Evolutionary conservation across 2,888 invertebrate species (phyloP), one percentile per base, ranked within the genome.

Genomic region (Dastarcus helophoroides): DNA sequence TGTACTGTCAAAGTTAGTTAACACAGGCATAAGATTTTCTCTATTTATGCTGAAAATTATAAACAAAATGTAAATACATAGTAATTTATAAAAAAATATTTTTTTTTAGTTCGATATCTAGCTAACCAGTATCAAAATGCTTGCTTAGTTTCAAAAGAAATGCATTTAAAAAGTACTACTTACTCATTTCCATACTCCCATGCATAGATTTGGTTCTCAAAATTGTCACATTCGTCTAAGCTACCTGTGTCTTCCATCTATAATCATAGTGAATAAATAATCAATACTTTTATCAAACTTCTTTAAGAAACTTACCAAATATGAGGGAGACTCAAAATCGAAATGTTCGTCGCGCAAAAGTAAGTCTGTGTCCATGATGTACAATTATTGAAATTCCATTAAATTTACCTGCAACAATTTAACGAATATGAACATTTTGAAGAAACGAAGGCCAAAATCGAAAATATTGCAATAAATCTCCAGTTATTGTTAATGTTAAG

Each of bases 291-390:
- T n/a, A n/a, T n/a, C n/a, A n/a, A n/a, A n/a, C n/a, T n/a, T n/a
- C n/a, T n/a, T n/a, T n/a, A n/a, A n/a, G n/a, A n/a, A n/a, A n/a
- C n/a, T n/a, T n/a, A n/a, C n/a, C 31, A 43, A 29, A 29, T 42
- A 46, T 36, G 41, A 42, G 8, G 42, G 38, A 15, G 43, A 39
- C 7, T 40, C 41, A 22, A 47, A 39, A 8, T 46, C 46, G 29
- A 62, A 54, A 51, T 66, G 64, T 48, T 59, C 66, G 53, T 65
- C 64, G 38, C 63, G 58, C 43, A 64, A 63, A 37, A 64, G 47
- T 44, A 62, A 63, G 45, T 62, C 64, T 37, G 67, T 57, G 56
- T 68, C 67, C 67, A 69, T 68, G 11, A 5, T 29, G 16, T 29
- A 29, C 12, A 6, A 11, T 9, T 22, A 9, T 22, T 29, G 22